Conservation (phyloP, 2,113 vertebrate genomes). For the Brienomyrus longianalis region DNA sequence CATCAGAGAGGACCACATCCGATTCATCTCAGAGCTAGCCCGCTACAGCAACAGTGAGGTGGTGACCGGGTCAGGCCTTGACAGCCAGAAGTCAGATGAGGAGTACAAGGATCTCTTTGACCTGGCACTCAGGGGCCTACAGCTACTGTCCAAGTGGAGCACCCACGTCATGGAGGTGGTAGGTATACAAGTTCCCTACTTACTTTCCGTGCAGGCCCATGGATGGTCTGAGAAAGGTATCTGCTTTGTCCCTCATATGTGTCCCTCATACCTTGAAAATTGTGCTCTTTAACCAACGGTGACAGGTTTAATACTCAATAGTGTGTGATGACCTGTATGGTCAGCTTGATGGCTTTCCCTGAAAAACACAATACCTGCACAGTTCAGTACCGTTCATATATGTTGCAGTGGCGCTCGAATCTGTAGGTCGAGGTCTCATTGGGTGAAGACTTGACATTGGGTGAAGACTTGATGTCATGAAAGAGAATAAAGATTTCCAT, state of each 20-base stretch:
- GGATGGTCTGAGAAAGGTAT: neutral
- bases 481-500: neutral
- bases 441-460: neutral
- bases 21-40: constrained; percentile 96
- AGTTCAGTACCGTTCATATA: neutral
- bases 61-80: constrained; percentile 93
- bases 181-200: constrained; percentile 32
- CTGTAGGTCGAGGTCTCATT: neutral
- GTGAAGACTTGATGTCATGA: neutral
- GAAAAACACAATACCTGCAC: neutral
- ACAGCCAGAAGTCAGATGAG: constrained; percentile 97
- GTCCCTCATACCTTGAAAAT: too few relatives aligned
- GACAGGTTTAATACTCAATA: neutral
- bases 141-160: constrained; percentile 97
- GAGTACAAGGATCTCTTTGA: constrained; percentile 96
- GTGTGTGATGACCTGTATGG: neutral
- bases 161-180: constrained; percentile 99
- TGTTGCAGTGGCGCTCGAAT: neutral
- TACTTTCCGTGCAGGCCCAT: neutral
- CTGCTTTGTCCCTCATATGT: neutral
- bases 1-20: constrained; percentile 97
- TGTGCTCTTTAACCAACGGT: neutral
- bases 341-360: neutral
- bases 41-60: constrained; percentile 99
- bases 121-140: constrained; percentile 84